These are phyloP conservation scores for Anthoscopus minutus DNA, from an alignment of 2,113 vertebrate genomes.

Conservation along the genomic window DNA sequence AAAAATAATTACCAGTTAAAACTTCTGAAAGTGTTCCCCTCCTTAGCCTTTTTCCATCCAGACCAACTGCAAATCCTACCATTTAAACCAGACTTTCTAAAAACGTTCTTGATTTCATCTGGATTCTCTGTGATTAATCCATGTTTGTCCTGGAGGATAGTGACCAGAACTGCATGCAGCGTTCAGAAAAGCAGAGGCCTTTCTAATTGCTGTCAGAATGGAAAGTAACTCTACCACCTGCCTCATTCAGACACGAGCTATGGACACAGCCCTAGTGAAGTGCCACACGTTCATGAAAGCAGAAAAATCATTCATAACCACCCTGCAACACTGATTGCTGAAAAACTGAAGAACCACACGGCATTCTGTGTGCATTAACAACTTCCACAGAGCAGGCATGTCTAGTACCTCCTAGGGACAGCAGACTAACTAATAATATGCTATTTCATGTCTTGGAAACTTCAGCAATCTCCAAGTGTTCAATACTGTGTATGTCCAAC, in stretches of 20 bases:
- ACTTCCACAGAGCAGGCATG: neutral
- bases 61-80: neutral
- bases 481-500: neutral
- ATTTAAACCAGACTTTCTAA: neutral
- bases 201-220: neutral
- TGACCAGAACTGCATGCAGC: neutral
- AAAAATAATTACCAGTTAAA: neutral
- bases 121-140: neutral
- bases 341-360: neutral
- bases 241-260: fast-evolving
- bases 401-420: neutral
- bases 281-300: neutral
- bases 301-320: neutral
- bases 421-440: neutral
- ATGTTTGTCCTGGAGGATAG: neutral
- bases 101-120: neutral
- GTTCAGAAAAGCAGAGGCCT: neutral
- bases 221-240: neutral
- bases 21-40: neutral
- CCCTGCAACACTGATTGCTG: neutral
- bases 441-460: neutral
- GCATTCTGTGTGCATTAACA: neutral
- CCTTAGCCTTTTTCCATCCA: neutral
- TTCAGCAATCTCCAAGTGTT: neutral
- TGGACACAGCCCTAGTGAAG: neutral